These are phyloP conservation scores for Ptilonorhynchus violaceus DNA, from an alignment of 2,113 vertebrate species.

Conservation along the genomic window DNA sequence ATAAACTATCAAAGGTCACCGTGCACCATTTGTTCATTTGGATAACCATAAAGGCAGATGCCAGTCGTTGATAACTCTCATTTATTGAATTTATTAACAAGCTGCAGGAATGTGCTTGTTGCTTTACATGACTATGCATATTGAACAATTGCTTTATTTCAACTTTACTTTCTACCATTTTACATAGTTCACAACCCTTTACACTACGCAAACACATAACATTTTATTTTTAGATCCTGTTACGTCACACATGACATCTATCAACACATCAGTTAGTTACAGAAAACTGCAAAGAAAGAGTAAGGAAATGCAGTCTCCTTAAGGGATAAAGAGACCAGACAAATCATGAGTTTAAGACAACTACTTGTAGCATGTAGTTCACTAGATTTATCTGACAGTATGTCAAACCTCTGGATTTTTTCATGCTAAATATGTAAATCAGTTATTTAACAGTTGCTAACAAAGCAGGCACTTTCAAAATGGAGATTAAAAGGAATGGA, in stretches of 20 bases:
- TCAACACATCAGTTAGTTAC: not conserved
- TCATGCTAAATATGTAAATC: not conserved
- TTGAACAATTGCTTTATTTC: not conserved
- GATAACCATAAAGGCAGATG: constrained; percentile 29
- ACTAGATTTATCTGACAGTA: not conserved
- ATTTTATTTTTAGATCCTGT: not conserved
- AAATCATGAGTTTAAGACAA: not conserved
- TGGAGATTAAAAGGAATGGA: not conserved
- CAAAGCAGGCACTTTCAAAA: not conserved
- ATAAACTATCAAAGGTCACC: constrained; percentile 50
- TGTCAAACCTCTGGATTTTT: not conserved
- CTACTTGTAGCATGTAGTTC: not conserved
- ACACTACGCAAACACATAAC: not conserved
- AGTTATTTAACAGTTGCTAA: not conserved
- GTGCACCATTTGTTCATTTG: constrained; percentile 17
- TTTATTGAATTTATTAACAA: constrained; percentile 49
- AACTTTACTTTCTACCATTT: not conserved
- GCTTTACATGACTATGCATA: constrained; percentile 6
- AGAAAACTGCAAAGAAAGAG: not conserved
- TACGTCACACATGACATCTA: not conserved
- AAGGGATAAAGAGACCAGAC: not conserved
- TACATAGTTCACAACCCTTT: not conserved
- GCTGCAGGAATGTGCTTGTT: constrained; percentile 9
- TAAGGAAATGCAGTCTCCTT: not conserved
- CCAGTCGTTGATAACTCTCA: constrained; percentile 24